Conservation (phyloP, 2,888 invertebrate species). For the Drosophila diplacantha region DNA sequence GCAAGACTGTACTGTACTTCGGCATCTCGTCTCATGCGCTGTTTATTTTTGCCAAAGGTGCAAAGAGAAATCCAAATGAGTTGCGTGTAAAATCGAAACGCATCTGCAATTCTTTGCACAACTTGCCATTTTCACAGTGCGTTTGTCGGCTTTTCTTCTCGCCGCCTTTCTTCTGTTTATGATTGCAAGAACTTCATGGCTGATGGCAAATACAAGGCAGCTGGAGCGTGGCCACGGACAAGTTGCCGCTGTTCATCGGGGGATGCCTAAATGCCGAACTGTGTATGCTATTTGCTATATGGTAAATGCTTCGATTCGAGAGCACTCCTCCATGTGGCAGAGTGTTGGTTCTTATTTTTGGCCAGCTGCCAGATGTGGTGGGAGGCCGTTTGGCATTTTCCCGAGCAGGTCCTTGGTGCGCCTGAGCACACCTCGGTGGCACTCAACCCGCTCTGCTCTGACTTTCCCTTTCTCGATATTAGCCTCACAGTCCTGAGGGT, state of each 20-base stretch:
- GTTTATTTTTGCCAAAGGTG: slow-evolving; percentile 54
- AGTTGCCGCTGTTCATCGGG: slow-evolving; percentile 36
- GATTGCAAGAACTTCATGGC: slow-evolving; percentile 42
- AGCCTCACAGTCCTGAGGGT: slow-evolving; percentile 18
- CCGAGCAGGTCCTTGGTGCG: slow-evolving; percentile 39
- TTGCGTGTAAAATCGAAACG: slow-evolving; percentile 46
- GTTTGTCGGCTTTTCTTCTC: slow-evolving; percentile 4
- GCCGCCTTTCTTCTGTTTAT: slow-evolving; percentile 44
- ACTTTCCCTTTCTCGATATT: slow-evolving; percentile 39
- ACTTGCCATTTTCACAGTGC: slow-evolving; percentile 21
- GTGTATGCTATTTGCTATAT: slow-evolving; percentile 2
- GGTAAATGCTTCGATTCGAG: slow-evolving; percentile 21
- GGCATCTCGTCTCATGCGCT: slow-evolving; percentile 27
- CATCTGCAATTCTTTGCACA: slow-evolving; percentile 24
- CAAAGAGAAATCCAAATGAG: slow-evolving; percentile 45
- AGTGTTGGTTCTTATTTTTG: slow-evolving; percentile 32
- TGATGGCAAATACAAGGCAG: slow-evolving; percentile 30
- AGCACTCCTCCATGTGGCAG: slow-evolving; percentile 18
- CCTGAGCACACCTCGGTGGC: slow-evolving; percentile 33
- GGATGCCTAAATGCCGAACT: slow-evolving; percentile 35
- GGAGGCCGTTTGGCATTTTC: slow-evolving; percentile 28
- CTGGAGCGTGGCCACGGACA: slow-evolving; percentile 35
- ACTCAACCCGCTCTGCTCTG: slow-evolving; percentile 10
- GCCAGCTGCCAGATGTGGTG: slow-evolving; percentile 31
- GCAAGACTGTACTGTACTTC: slow-evolving; percentile 30